phyloP scores from a whole-genome alignment of 1,140 invertebrate species.

The Nasonia vitripennis region DNA sequence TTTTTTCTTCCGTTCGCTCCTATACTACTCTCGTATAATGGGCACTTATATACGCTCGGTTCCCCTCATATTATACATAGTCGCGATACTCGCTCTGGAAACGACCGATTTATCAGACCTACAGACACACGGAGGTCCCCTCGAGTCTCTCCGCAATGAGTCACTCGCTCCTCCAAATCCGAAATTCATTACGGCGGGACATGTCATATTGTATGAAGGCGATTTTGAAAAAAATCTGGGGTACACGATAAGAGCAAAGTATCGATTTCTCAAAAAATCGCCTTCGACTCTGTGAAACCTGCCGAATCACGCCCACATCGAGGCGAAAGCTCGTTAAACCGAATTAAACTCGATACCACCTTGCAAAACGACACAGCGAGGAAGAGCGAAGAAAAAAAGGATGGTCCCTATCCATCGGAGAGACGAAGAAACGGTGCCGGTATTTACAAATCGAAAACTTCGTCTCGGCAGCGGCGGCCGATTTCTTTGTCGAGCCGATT shows the following conservation, averaged over 20 bases:
- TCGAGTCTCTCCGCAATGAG: conserved; percentile 26
- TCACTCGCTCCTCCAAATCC: conserved; percentile 23
- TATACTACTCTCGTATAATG: background rate
- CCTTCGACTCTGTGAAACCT: background rate
- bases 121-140: background rate
- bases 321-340: conserved; percentile 6
- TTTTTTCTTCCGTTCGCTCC: background rate
- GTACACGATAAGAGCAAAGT: background rate
- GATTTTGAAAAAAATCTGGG: background rate
- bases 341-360: conserved; percentile 17
- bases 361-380: background rate
- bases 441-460: conserved; percentile 39
- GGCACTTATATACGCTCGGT: background rate
- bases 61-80: background rate
- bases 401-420: background rate
- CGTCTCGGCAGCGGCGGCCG: background rate
- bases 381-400: background rate
- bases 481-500: conserved; percentile 50
- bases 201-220: too few species aligned
- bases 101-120: conserved; percentile 12
- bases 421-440: conserved; percentile 14
- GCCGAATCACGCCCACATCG: background rate
- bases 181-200: conserved; percentile 19
- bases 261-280: background rate
- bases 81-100: background rate